Conservation (phyloP, 1,140 invertebrate species). For the Drosophila sp. region DNA sequence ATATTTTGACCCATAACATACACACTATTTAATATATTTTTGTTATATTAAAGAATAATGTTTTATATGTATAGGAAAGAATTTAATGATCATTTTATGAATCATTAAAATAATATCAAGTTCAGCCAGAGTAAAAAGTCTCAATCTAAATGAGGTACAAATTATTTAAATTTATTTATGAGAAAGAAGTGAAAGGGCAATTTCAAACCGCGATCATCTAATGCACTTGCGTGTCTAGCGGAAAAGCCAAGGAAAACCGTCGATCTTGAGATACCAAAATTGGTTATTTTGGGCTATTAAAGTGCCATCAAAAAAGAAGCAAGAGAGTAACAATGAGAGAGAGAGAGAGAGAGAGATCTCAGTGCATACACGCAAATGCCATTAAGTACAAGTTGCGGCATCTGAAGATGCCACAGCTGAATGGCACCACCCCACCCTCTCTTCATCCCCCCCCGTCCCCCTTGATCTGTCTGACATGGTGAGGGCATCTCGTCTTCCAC, state of each 20-base stretch:
- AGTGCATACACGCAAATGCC: constrained; percentile 47
- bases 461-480: constrained; percentile 2
- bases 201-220: background rate
- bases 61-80: no score
- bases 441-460: background rate
- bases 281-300: constrained; percentile 33
- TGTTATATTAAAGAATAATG: no score
- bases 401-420: constrained; percentile 1
- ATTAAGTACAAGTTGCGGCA: constrained; percentile 34
- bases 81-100: no score
- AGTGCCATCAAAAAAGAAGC: constrained; percentile 31
- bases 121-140: no score
- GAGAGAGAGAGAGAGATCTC: background rate
- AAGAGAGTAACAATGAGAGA: background rate
- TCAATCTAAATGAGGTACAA: background rate
- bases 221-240: background rate
- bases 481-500: constrained; percentile 31
- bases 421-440: no score
- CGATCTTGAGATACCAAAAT: constrained; percentile 16
- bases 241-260: constrained; percentile 10
- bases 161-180: background rate
- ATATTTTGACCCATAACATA: no score
- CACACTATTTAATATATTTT: no score
- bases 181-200: background rate
- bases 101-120: no score